Base-by-base conservation (phyloP, 2,797 vertebrate genomes). In the Carduelis carduelis region DNA sequence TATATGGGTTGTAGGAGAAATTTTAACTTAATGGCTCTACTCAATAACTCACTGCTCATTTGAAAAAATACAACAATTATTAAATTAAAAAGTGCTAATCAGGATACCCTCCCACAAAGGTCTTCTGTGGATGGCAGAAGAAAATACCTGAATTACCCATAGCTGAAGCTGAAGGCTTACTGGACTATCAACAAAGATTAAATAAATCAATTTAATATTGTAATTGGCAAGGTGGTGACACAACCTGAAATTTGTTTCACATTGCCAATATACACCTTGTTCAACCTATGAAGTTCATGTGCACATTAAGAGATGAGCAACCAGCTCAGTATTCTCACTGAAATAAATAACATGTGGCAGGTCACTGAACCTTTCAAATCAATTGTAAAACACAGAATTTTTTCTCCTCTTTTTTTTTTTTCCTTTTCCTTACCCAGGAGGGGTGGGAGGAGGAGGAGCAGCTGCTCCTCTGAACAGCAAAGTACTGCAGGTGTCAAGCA, bases 341-440 rank as follows among this genome's bases (percentile, higher is more conserved):
- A 78, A 78, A 88, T 17, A 88, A 90, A 91, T 0, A 23, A 17
- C 37, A 83, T 14, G 5, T 80, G 81, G 47, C 83, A 79, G 61
- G 47, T 69, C 78, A 87, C 52, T 64, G 75, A 91, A 79, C 41
- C 63, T 74, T 76, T 91, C 66, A 89, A 80, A 86, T 63, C 43
- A 46, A 71, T 26, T 75, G 21, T 70, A n/a, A 71, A 76, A 56
- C 35, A 3, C 5, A 68, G 60, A 6, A 3, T 20, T 39, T 65
- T 22, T 52, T 14, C 15, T 20, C 3, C 4, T 7, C 7, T 43
- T 43, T 43, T 43, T 18, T 43, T 43, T 43, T 43, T 41, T 41
- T 41, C 18, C 17, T 37, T 43, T 32, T 30, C 11, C 16, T 43
- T 2, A 41, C 7, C 37, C 22, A 34, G 14, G 12, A 70, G 4